Base-by-base conservation (phyloP, 2,888 invertebrate genomes). In the Chaetoderma sp. region DNA sequence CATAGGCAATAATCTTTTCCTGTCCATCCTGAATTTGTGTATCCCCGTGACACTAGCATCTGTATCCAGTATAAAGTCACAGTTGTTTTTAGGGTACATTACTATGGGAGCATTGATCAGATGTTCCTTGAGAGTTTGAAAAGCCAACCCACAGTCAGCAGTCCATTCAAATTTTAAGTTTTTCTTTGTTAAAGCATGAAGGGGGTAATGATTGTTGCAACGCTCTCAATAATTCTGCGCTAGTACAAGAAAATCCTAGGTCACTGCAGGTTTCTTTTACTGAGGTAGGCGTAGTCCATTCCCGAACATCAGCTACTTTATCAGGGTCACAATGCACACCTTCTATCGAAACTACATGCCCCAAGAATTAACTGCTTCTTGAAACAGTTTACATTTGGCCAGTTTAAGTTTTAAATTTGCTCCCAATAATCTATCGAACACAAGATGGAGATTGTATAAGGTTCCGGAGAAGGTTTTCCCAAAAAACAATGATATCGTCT, bases 331-430 rank as follows among this genome's bases (percentile, higher is more conserved):
- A 52, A 1, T 27, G 30, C 10, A 68, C 47, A 5, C 61, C 64
- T 16, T 42, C 21, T 33, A 50, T 18, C 1, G 44, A 36, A 4
- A 65, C 65, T 5, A 45, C 44, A 55, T 62, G 66, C 0, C 68
- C 68, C 36, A 68, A 39, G 60, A 66, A 3, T 30, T n/a, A 2
- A 65, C 44, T 57, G 60, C 54, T 18, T 25, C 52, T 27, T 57
- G 60, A 45, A 67, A 67, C 4, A 75, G 58, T 28, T 28, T 18
- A 58, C 76, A 76, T 63, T 79, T 79, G 23, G 49, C 63, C 2
- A 71, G 68, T 47, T 76, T 72, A 13, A 78, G 36, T 39, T 66
- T 75, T 25, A 80, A 56, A 28, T 65, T 67, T 27, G 70, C 72
- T 5, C 47, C 36, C n/a, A 63, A 30, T n/a, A 76, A 63, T 28